phyloP scores from a whole-genome alignment of 2,797 vertebrate genomes.

The Thripadectes ignobilis region DNA sequence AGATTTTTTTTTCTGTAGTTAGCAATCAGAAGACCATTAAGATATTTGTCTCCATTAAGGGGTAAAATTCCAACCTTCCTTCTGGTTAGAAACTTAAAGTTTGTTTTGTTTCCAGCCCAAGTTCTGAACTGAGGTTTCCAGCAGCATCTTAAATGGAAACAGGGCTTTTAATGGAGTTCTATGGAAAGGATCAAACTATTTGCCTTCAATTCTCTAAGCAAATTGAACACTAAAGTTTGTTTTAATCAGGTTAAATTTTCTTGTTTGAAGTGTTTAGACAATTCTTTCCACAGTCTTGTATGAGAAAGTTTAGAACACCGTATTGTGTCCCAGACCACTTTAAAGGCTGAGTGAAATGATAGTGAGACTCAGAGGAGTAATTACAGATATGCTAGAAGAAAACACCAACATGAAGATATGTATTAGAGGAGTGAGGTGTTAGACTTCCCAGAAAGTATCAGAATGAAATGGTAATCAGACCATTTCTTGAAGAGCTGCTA shows the following conservation, averaged over 20 bases:
- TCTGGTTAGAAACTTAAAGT: neutral
- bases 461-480: neutral
- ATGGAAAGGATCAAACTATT: neutral
- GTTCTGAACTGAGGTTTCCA: neutral
- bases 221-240: neutral
- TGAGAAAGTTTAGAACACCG: neutral
- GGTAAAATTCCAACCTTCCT: neutral
- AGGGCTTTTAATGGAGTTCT: neutral
- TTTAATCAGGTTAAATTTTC: neutral
- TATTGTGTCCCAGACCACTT: neutral
- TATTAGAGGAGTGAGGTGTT: neutral
- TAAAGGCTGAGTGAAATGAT: neutral
- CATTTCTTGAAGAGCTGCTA: neutral
- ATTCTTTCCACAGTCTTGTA: neutral
- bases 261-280: neutral
- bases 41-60: neutral
- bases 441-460: neutral
- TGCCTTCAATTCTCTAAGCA: neutral
- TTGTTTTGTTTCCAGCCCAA: neutral
- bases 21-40: neutral
- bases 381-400: neutral
- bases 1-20: neutral
- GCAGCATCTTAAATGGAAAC: neutral
- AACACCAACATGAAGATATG: rapidly evolving
- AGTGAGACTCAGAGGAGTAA: neutral